These are phyloP conservation scores for Conistra vaccinii DNA, from an alignment of 2,888 invertebrate genomes.

Conservation along the genomic window DNA sequence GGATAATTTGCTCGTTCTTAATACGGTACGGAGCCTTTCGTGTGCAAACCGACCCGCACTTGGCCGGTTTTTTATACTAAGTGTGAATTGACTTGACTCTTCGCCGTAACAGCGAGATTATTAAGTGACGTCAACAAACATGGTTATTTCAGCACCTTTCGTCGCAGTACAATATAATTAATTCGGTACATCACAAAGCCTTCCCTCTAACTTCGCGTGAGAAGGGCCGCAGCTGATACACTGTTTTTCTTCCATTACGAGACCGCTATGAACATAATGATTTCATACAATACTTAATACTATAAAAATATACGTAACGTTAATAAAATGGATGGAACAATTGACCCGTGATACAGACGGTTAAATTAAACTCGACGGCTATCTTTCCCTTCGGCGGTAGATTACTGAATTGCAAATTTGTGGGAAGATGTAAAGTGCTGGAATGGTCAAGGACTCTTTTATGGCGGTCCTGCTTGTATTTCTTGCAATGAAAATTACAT, in stretches of 20 bases:
- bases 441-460: constrained; percentile 57
- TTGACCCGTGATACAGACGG: constrained; percentile 66
- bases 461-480: neutral
- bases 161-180: constrained; percentile 37
- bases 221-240: constrained; percentile 56
- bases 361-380: constrained; percentile 74
- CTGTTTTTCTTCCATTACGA: constrained; percentile 59
- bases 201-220: constrained; percentile 47
- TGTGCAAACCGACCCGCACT: too few species aligned
- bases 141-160: constrained; percentile 23
- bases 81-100: neutral
- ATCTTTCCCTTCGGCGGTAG: constrained; percentile 76
- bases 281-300: constrained; percentile 57
- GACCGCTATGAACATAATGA: constrained; percentile 45
- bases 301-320: constrained; percentile 53
- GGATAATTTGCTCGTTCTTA: too few species aligned
- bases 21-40: too few species aligned
- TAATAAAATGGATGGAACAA: constrained; percentile 61
- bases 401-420: constrained; percentile 82
- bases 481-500: neutral
- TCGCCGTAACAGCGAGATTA: neutral
- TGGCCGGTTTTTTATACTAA: neutral
- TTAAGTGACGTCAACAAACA: constrained; percentile 12
- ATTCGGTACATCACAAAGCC: constrained; percentile 22
- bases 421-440: constrained; percentile 63